Conservation (phyloP, 53 echinoderm and acorn worm genomes). For the Stichopus horrens region DNA sequence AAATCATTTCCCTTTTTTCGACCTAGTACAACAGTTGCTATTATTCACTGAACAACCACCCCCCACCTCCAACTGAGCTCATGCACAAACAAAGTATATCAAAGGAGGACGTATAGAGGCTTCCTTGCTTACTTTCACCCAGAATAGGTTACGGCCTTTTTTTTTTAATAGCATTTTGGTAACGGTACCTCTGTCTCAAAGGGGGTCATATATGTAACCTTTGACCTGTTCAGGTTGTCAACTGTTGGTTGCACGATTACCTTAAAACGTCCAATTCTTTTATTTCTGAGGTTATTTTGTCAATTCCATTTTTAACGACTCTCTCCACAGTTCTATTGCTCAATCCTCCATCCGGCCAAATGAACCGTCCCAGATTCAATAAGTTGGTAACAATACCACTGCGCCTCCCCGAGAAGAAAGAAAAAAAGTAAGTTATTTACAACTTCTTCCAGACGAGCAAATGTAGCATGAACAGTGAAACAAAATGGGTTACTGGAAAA, state of each 20-base stretch:
- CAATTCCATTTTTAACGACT: neutral
- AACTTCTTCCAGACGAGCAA: too few species aligned
- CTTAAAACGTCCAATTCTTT: constrained; percentile 11
- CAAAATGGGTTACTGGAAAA: too few species aligned
- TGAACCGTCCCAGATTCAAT: constrained; percentile 8
- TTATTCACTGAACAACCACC: too few species aligned
- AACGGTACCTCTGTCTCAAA: neutral
- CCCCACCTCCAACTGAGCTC: too few species aligned
- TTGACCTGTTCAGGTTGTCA: constrained; percentile 35
- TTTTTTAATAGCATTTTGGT: neutral
- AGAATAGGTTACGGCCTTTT: neutral
- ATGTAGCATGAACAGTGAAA: too few species aligned
- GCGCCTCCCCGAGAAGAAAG: too few species aligned
- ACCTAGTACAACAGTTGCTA: too few species aligned
- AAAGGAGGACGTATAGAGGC: too few species aligned
- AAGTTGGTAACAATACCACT: neutral
- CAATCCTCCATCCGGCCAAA: neutral
- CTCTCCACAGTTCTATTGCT: neutral
- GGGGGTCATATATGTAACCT: constrained; percentile 21
- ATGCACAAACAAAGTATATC: too few species aligned
- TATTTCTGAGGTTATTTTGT: neutral
- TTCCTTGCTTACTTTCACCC: neutral
- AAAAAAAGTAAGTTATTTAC: too few species aligned
- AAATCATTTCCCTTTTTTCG: too few species aligned
- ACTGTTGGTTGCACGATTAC: constrained; percentile 4